Evolutionary conservation across 2,888 invertebrate genomes (phyloP).

Genomic region (Abrostola tripartita): DNA sequence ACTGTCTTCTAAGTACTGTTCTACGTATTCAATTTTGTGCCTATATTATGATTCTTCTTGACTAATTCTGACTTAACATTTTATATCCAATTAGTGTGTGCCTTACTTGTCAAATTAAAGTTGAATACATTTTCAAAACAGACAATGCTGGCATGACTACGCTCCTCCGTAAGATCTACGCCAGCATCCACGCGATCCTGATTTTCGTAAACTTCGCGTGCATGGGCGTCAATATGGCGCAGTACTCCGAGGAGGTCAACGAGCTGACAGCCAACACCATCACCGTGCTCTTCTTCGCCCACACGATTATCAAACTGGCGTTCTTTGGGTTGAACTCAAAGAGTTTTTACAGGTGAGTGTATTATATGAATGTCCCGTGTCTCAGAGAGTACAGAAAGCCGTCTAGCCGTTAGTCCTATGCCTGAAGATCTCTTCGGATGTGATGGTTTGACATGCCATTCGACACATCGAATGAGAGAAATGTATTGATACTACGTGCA

Average conservation of each 20-base stretch:
- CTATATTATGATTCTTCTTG: no score
- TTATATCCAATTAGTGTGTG: neutral
- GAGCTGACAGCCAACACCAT: constrained; percentile 93
- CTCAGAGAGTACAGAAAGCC: neutral
- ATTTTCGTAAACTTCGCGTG: constrained; percentile 89
- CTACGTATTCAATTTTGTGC: no score
- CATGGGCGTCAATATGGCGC: constrained; percentile 90
- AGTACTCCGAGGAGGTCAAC: constrained; percentile 93
- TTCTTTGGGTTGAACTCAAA: constrained; percentile 93
- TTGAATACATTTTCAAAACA: constrained; percentile 51
- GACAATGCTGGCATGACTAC: constrained; percentile 83
- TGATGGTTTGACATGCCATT: no score
- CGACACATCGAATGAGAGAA: no score
- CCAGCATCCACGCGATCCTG: constrained; percentile 89
- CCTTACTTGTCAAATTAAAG: no score
- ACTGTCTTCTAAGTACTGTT: no score
- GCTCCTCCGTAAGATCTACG: constrained; percentile 89
- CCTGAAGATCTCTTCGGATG: no score
- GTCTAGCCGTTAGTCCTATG: no score
- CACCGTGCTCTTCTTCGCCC: constrained; percentile 94
- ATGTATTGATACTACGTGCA: no score
- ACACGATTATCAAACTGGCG: constrained; percentile 91
- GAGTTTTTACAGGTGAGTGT: constrained; percentile 91
- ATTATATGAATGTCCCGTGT: neutral
- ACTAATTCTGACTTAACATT: no score